These are phyloP conservation scores for Hippotragus niger DNA, from an alignment of 2,113 vertebrate genomes.

Conservation along the genomic window DNA sequence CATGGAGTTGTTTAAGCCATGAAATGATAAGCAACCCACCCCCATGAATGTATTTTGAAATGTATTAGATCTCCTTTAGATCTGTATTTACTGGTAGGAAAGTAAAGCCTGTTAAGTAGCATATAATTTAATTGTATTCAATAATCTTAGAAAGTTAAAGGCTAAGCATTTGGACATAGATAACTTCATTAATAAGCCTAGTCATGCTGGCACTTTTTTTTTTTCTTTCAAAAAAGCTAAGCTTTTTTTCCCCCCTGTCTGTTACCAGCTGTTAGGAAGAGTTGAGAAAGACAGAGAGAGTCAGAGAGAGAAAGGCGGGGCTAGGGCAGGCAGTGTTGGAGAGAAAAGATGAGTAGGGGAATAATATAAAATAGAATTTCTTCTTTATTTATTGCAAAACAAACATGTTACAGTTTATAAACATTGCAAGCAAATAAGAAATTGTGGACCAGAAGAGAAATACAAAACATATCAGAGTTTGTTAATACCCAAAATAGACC, in stretches of 20 bases:
- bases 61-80: not conserved
- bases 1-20: not conserved
- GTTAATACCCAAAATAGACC: constrained; percentile 45
- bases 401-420: constrained; percentile 75
- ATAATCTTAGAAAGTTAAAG: constrained; percentile 41
- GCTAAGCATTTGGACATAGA: constrained; percentile 39
- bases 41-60: not conserved
- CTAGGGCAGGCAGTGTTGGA: not conserved
- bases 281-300: constrained; percentile 50
- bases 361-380: constrained; percentile 54
- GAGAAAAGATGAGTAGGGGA: constrained; percentile 42
- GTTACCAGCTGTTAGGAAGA: constrained; percentile 71
- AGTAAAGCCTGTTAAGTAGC: constrained; percentile 6
- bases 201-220: constrained; percentile 28
- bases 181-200: constrained; percentile 57
- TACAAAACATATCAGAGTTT: constrained; percentile 52
- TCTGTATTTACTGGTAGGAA: constrained; percentile 25
- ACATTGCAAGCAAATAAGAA: constrained; percentile 66
- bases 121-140: not conserved
- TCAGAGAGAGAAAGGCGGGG: constrained; percentile 21
- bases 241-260: not conserved
- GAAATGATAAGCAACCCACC: not conserved
- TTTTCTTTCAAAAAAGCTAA: constrained; percentile 42
- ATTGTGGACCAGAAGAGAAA: constrained; percentile 63
- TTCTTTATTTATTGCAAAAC: constrained; percentile 67